Evolutionary conservation across 2,113 vertebrate genomes (phyloP), one percentile per base, ranked within the genome.

Genomic region (Chaetodon trifascialis): DNA sequence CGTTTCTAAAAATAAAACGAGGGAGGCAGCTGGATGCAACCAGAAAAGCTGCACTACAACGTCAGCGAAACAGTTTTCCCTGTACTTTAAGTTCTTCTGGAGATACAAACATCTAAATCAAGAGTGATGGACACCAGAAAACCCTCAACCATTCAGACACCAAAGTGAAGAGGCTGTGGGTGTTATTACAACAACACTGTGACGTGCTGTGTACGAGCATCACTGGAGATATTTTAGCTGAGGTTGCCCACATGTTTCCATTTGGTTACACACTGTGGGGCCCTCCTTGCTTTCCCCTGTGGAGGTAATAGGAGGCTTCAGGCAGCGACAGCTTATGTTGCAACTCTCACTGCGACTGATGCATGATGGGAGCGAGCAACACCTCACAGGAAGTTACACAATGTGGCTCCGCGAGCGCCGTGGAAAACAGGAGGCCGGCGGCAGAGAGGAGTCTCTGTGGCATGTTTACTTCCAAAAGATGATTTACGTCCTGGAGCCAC

Each of bases 301-400:
- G 46, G 65, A 60, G 44, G 82, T 71, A 71, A 85, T 36, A 21
- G 15, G 58, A 63, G 66, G 63, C 59, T 80, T 81, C 62, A 73
- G 72, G 55, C 64, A 23, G 4, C 59, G 70, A 17, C 52, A 64
- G 78, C 76, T 83, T 51, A 40, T 81, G 70, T 80, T 76, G 81
- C 69, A 85, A 72, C 64, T 56, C 14, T 66, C 15, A 47, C 64
- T 2, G 16, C 51, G 11, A 4, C 68, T 21, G 7, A 80, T 42
- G 74, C 76, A 78, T 76, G 68, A 80, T 86, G 80, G 83, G 69
- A 85, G 14, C 17, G 66, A 62, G 79, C 64, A 72, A 71, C 19
- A 23, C 56, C 60, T 55, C 16, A 47, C 78, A 81, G 76, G 86
- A 89, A 81, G 83, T 91, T 89, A 56, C 76, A 42, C 82, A 89